These are phyloP conservation scores for Pitta sordida DNA, from an alignment of 2,113 vertebrate genomes.

Conservation along the genomic window DNA sequence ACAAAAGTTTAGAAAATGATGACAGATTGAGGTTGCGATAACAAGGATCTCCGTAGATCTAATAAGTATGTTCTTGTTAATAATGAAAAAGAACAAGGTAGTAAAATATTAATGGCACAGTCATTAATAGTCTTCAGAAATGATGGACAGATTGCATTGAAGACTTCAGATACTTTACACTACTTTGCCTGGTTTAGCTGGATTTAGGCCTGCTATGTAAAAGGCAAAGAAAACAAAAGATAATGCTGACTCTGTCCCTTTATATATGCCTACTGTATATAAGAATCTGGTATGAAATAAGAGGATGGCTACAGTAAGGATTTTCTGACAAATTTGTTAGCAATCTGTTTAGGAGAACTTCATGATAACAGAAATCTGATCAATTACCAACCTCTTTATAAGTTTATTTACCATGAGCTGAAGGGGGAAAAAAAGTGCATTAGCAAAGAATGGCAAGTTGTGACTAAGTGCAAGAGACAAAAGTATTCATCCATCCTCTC, in stretches of 20 bases:
- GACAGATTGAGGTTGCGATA: conserved; percentile 34
- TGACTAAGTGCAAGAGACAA: conserved; percentile 45
- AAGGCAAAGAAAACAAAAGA: not conserved
- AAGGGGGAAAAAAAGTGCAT: not conserved
- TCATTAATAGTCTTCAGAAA: conserved; percentile 24
- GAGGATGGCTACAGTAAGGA: not conserved
- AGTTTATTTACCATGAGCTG: conserved; percentile 30
- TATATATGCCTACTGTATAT: not conserved
- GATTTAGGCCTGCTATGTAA: not conserved
- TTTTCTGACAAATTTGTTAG: conserved; percentile 14
- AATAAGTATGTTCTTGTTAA: conserved; percentile 29
- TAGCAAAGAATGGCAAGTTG: conserved; percentile 49
- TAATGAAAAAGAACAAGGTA: not conserved
- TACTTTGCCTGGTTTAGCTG: not conserved
- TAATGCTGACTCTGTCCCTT: not conserved
- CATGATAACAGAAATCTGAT: not conserved
- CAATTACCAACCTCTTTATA: conserved; percentile 30
- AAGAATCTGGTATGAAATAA: not conserved
- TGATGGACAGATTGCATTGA: conserved; percentile 1
- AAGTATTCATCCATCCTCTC: conserved; percentile 55
- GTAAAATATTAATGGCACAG: conserved; percentile 37
- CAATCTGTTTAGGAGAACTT: conserved; percentile 31
- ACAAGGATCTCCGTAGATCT: conserved; percentile 21
- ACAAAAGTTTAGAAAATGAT: not conserved
- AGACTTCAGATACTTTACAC: not conserved